phyloP scores from a whole-genome alignment of 2,113 vertebrate genomes.

The Mola mola region DNA sequence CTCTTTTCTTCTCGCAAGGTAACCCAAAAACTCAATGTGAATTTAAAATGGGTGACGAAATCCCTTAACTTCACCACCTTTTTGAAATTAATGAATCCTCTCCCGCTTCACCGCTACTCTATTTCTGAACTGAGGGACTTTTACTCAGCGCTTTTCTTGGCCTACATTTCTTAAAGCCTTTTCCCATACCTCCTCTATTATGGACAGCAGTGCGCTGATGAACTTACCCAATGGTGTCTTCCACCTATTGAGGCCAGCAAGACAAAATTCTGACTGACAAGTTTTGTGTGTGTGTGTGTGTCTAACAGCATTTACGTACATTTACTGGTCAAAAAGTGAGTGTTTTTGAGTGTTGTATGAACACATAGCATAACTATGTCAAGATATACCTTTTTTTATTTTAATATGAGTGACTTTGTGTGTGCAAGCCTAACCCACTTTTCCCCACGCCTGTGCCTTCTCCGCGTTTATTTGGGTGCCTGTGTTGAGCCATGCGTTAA shows the following conservation, averaged over 20 bases:
- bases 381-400: too few species aligned
- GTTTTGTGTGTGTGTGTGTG: background rate
- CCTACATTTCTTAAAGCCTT: conserved; percentile 58
- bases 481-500: conserved; percentile 78
- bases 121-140: conserved; percentile 30
- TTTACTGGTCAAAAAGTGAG: too few species aligned
- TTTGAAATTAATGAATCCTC: conserved; percentile 20
- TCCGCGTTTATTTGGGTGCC: conserved; percentile 55
- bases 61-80: background rate
- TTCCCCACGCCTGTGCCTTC: conserved; percentile 29
- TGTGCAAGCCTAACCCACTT: conserved; percentile 33
- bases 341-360: too few species aligned
- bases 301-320: background rate
- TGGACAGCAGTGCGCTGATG: conserved; percentile 49
- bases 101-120: background rate
- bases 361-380: too few species aligned
- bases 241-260: conserved; percentile 36
- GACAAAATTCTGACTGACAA: conserved; percentile 48
- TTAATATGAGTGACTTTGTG: conserved; percentile 9
- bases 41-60: conserved; percentile 25
- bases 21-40: conserved; percentile 13
- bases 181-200: conserved; percentile 62
- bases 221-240: conserved; percentile 47
- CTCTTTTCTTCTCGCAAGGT: conserved; percentile 2
- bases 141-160: conserved; percentile 33